These are phyloP conservation scores for Caerostris extrusa DNA, from an alignment of 1,140 invertebrate species.

Conservation along the genomic window DNA sequence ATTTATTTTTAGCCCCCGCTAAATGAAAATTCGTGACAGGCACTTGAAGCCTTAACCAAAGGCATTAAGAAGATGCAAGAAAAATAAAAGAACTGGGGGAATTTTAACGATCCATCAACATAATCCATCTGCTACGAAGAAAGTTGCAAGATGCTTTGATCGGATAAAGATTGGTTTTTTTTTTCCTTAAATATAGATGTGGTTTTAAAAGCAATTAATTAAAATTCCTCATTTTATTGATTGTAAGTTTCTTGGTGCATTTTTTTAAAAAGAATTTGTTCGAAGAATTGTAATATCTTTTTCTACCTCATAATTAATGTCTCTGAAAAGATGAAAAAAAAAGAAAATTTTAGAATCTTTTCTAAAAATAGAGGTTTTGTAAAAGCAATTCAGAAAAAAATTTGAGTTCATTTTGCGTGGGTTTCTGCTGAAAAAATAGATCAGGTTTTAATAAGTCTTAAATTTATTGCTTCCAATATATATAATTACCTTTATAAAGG, in stretches of 20 bases:
- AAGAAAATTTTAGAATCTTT: too few relatives aligned
- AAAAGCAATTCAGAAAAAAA: too few relatives aligned
- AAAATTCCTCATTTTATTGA: not conserved
- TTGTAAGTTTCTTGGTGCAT: not conserved
- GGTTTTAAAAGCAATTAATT: constrained; percentile 24
- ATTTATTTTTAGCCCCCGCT: not conserved
- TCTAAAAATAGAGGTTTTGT: too few relatives aligned
- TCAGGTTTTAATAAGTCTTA: too few relatives aligned
- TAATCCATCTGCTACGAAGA: not conserved
- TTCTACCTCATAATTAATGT: not conserved
- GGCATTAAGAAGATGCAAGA: not conserved
- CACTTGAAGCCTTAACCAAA: not conserved
- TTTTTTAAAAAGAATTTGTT: not conserved
- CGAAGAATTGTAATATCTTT: not conserved
- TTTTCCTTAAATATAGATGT: not conserved
- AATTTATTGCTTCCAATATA: too few relatives aligned
- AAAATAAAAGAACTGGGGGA: not conserved
- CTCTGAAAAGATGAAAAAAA: not conserved
- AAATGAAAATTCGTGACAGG: not conserved
- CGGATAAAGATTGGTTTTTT: not conserved
- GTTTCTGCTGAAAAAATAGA: too few relatives aligned
- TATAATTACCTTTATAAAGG: too few relatives aligned
- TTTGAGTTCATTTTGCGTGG: too few relatives aligned
- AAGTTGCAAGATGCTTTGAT: not conserved
- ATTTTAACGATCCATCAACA: not conserved